Conservation (phyloP, 2,888 invertebrate genomes). For the Hesperia comma region DNA sequence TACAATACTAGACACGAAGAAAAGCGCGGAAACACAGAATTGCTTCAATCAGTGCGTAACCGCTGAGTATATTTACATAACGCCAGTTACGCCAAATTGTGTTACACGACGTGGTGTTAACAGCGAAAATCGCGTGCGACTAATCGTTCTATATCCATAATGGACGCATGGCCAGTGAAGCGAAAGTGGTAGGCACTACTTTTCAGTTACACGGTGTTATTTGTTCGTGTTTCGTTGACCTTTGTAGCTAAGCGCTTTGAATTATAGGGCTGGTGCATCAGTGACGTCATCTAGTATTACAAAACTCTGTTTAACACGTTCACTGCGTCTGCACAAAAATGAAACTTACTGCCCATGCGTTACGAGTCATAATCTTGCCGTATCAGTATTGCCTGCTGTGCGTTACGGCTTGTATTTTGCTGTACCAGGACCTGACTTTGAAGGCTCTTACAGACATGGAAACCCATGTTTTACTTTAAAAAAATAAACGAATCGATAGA, state of each 20-base stretch:
- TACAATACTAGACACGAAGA: slow-evolving; percentile 10
- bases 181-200: slow-evolving; percentile 37
- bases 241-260: neutral
- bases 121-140: slow-evolving; percentile 33
- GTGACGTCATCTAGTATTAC: no score
- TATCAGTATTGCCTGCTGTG: no score
- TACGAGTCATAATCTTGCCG: no score
- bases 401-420: no score
- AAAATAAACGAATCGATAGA: no score
- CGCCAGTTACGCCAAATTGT: slow-evolving; percentile 25
- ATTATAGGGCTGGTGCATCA: no score
- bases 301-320: no score
- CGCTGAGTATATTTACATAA: slow-evolving; percentile 29
- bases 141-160: slow-evolving; percentile 33
- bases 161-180: slow-evolving; percentile 31
- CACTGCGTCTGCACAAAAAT: no score
- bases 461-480: no score
- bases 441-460: no score
- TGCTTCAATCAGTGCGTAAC: slow-evolving; percentile 35
- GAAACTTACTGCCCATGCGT: no score
- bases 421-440: no score
- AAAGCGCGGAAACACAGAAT: slow-evolving; percentile 36
- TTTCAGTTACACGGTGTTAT: slow-evolving; percentile 15
- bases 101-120: slow-evolving; percentile 31
- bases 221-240: slow-evolving; percentile 4